These are phyloP conservation scores for Echinops telfairi DNA, from an alignment of 2,113 vertebrate species.

Conservation along the genomic window DNA sequence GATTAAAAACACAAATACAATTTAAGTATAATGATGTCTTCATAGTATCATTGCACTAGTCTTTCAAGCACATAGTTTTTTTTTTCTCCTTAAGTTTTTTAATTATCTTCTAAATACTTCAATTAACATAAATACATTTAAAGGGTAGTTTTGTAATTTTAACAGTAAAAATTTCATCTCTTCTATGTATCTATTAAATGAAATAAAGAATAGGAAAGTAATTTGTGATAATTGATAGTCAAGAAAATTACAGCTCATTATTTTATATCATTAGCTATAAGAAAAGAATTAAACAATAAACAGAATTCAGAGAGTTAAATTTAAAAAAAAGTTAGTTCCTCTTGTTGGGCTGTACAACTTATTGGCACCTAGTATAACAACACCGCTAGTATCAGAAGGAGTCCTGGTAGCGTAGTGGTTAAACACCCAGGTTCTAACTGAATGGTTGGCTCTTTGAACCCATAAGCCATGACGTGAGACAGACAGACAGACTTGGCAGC, in stretches of 20 bases:
- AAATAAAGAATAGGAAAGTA: conserved; percentile 33
- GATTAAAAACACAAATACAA: conserved; percentile 57
- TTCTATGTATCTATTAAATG: not conserved
- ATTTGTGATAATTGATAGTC: conserved; percentile 12
- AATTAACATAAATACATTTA: conserved; percentile 46
- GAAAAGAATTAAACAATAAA: conserved; percentile 48
- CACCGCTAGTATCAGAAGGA: too few relatives aligned
- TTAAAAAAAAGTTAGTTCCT: too few relatives aligned
- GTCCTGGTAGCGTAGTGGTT: not conserved
- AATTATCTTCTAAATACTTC: conserved; percentile 71
- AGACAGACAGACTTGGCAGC: not conserved
- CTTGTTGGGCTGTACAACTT: not conserved
- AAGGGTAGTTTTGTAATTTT: conserved; percentile 51
- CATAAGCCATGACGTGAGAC: not conserved
- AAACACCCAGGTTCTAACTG: not conserved
- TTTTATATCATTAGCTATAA: conserved; percentile 51
- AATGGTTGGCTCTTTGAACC: not conserved
- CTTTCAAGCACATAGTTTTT: conserved; percentile 52
- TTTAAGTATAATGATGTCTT: conserved; percentile 58
- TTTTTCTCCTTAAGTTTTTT: conserved; percentile 61
- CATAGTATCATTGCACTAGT: conserved; percentile 35
- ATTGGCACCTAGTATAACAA: too few relatives aligned
- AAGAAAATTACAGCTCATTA: conserved; percentile 32
- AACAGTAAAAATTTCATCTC: conserved; percentile 57
- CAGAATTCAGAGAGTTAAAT: not conserved